These are phyloP conservation scores for Cyclopterus lumpus DNA, from an alignment of 2,797 vertebrate genomes.

Conservation along the genomic window DNA sequence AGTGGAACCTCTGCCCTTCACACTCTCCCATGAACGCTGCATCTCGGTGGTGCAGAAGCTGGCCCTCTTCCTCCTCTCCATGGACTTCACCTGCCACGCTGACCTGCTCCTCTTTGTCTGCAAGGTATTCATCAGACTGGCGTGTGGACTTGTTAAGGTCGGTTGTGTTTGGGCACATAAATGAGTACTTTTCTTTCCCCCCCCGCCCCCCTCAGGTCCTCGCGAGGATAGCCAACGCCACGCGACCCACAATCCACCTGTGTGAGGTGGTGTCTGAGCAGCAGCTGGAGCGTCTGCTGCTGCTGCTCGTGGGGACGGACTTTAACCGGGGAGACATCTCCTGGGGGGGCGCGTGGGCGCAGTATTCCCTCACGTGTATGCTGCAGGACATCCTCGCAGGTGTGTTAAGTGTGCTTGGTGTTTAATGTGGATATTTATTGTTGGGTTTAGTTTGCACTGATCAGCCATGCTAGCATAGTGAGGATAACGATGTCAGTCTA, in stretches of 20 bases:
- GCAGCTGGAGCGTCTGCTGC: slow-evolving; percentile 94
- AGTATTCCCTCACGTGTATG: slow-evolving; percentile 99
- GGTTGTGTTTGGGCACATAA: no score
- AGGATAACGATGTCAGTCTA: neutral
- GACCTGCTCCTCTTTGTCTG: slow-evolving; percentile 98
- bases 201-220: slow-evolving; percentile 85
- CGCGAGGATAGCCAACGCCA: slow-evolving; percentile 96
- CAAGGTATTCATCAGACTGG: slow-evolving; percentile 84
- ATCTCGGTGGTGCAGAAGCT: slow-evolving; percentile 98
- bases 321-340: slow-evolving; percentile 99
- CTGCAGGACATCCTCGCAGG: slow-evolving; percentile 96
- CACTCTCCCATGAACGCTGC: slow-evolving; percentile 96
- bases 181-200: neutral
- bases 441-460: neutral
- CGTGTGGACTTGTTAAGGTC: neutral
- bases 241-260: slow-evolving; percentile 96
- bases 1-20: slow-evolving; percentile 96
- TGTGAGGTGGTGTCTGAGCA: slow-evolving; percentile 97
- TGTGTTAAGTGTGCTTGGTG: neutral
- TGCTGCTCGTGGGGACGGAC: slow-evolving; percentile 96
- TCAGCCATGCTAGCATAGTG: neutral
- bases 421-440: neutral
- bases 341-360: slow-evolving; percentile 99
- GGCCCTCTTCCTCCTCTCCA: slow-evolving; percentile 96
- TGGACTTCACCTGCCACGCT: slow-evolving; percentile 99